Evolutionary conservation across 2,113 vertebrate species (phyloP).

Genomic region (Elephantulus edwardii): DNA sequence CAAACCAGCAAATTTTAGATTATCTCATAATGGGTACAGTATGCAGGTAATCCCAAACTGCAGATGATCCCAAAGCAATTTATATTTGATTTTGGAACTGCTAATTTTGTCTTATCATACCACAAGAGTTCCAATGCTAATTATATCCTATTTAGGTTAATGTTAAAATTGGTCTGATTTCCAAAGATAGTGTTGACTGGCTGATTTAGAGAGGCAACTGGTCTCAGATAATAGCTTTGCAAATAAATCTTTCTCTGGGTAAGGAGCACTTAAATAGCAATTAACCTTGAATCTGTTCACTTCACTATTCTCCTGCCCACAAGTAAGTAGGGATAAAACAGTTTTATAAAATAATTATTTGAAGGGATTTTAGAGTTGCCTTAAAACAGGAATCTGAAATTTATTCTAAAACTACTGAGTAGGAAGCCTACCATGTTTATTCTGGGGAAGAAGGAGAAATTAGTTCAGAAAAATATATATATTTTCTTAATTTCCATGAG

Average conservation of each 20-base stretch:
- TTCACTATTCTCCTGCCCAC: neutral
- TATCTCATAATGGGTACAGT: neutral
- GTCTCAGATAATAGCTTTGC: conserved; percentile 37
- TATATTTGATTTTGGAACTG: conserved; percentile 36
- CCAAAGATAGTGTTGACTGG: conserved; percentile 23
- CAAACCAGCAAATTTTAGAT: conserved; percentile 42
- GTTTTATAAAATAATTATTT: conserved; percentile 26
- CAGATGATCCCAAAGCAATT: neutral
- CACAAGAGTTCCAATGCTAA: neutral
- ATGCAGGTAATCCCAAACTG: conserved; percentile 25
- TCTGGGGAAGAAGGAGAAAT: neutral
- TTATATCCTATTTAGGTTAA: conserved; percentile 38
- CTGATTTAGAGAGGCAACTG: neutral
- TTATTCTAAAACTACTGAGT: neutral
- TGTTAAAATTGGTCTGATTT: conserved; percentile 23
- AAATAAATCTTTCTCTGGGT: conserved; percentile 24
- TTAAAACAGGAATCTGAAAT: conserved; percentile 42
- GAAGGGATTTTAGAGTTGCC: conserved; percentile 8
- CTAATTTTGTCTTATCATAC: conserved; percentile 29
- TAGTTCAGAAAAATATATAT: neutral
- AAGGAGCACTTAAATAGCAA: conserved; percentile 25
- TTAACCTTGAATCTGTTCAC: neutral
- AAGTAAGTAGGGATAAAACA: neutral
- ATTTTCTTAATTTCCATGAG: conserved; percentile 17
- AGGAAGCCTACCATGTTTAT: neutral